Base-by-base conservation (phyloP, 1,140 invertebrate species). In the Lepidurus arcticus region DNA sequence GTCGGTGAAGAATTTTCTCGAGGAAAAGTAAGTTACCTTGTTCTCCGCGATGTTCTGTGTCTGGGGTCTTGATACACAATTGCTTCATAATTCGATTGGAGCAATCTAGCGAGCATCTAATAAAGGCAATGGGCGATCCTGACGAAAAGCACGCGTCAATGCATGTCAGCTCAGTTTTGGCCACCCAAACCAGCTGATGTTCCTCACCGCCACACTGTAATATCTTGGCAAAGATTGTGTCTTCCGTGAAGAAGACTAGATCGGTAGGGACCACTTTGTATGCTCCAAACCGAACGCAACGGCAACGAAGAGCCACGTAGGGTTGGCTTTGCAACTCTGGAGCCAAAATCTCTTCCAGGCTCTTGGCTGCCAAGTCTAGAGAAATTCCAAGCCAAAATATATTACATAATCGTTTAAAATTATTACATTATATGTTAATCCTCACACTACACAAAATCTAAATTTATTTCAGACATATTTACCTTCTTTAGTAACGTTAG, bases 251-350 rank as follows among this genome's bases (percentile, higher is more conserved):
- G 79, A 88, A 83, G 42, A 90, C 86, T 87, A 89, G 78, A 82
- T 92, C 90, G 76, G 85, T 87, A 47, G 92, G 90, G 80, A 88
- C 84, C 83, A 90, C 92, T 86, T 90, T 91, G 82, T 92, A 92
- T 7, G 92, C 92, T 74, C 92, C 92, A 83, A 94, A 91, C 81
- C 92, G 88, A 80, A 93, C 89, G n/a, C 91, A 92, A 79, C 91
- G 86, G 84, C 92, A 94, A 9, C 86, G 85, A 9, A 92, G 44
- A 9, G 76, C 42, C 45, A 76, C 45, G 21, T 53, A 76, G 1
- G 76, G 16, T 13, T 65, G 44, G 10, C 7, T 76, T 76, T 21
- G 9, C 34, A 53, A 42, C 44, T 26, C 7, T 11, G 76, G 21
- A 76, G 45, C 44, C 24, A 76, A 24, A 34, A 45, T 42, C 21